Evolutionary conservation across 2,113 vertebrate genomes (phyloP).

Genomic region (Monopterus albus): DNA sequence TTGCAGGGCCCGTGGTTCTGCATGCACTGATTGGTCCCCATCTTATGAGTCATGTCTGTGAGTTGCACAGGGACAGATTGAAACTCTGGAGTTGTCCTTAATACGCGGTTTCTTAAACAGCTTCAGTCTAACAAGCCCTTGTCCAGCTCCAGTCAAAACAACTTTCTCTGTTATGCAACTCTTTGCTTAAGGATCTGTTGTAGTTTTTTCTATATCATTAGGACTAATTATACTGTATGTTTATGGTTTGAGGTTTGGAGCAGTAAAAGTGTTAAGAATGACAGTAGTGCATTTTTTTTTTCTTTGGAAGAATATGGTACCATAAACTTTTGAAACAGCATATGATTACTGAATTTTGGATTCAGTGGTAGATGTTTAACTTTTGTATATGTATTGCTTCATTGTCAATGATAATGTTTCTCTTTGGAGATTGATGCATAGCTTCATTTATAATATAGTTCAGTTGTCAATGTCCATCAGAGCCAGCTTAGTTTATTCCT

Average conservation of each 20-base stretch:
- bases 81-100: not conserved
- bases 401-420: not conserved
- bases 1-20: not conserved
- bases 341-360: constrained; percentile 62
- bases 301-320: not conserved
- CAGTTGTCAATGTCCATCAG: no score
- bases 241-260: not conserved
- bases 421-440: no score
- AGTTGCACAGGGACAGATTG: not conserved
- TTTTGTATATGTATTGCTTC: constrained; percentile 19
- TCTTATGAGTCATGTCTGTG: not conserved
- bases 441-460: no score
- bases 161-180: not conserved
- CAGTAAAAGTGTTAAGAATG: not conserved
- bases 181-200: not conserved
- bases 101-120: not conserved
- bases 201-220: not conserved
- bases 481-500: no score
- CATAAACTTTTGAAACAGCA: no score
- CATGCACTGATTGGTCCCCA: not conserved
- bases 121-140: not conserved
- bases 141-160: not conserved
- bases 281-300: not conserved
- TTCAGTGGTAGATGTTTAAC: constrained; percentile 65
- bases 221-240: not conserved